These are phyloP conservation scores for Anas capensis DNA, from an alignment of 2,797 vertebrate species.

Conservation along the genomic window DNA sequence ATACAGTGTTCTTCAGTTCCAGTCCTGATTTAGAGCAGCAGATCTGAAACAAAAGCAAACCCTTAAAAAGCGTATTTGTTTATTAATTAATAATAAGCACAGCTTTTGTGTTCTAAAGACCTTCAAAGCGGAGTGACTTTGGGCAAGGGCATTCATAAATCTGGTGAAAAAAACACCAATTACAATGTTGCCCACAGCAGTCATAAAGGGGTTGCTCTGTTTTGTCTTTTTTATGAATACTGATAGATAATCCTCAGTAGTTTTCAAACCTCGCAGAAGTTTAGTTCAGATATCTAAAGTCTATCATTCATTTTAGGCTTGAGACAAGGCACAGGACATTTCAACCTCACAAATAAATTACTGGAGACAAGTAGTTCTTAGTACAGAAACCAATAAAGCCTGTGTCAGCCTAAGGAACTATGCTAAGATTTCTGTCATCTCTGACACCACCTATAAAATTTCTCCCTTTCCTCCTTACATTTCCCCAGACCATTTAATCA, in stretches of 20 bases:
- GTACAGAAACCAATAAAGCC: background rate
- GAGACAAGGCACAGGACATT: background rate
- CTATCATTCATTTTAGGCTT: background rate
- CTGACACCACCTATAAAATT: background rate
- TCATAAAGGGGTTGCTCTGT: background rate
- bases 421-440: background rate
- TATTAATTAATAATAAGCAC: background rate
- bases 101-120: background rate
- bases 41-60: background rate
- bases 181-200: background rate
- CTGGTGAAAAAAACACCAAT: background rate
- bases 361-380: background rate
- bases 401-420: background rate
- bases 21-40: background rate
- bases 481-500: background rate
- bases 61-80: background rate
- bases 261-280: background rate
- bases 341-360: background rate
- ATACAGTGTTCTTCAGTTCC: background rate
- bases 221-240: background rate
- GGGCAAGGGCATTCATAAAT: background rate
- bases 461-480: background rate
- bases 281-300: background rate
- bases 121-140: background rate
- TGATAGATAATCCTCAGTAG: background rate